Evolutionary conservation across 2,888 invertebrate genomes (phyloP), one percentile per base, ranked within the genome.

Genomic region (Formica aserva): DNA sequence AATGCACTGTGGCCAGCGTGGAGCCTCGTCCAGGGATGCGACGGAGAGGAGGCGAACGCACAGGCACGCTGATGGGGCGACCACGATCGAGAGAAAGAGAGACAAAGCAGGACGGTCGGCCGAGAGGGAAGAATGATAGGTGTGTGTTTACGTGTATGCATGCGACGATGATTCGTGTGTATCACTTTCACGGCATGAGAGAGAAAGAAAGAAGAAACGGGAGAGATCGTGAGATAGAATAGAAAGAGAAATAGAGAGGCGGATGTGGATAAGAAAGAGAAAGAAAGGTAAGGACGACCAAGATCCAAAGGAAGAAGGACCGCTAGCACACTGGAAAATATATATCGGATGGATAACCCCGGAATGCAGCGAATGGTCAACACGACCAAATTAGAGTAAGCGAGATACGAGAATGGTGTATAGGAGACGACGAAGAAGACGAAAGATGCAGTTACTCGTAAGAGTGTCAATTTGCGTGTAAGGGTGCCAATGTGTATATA

Each of bases 311-410:
- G 15, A 22, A 74, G 66, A 57, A 45, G 52, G 66, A 72, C 48
- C 72, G 72, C 52, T 69, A 18, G 52, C 26, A 38, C 29, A 22
- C 32, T 65, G 78, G 65, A 69, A 80, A 69, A 85, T 82, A 65
- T 82, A 65, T 87, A 63, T 45, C 89, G 83, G 86, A 86, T 84
- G 86, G 87, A 85, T 85, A 89, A 86, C 86, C 89, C 88, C 76
- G 83, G 84, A 89, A 85, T 86, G 90, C 22, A 82, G 82, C 83
- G 82, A 32, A n/a, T 62, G 65, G 65, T 29, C 86, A 67, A 32
- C 41, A 26, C 3, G 62, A 76, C 9, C 60, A 22, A 60, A 26
- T 29, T 18, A 26, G 29, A 26, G 62, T 22, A 52, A 57, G 29
- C 48, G 57, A 71, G 60, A 67, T 22, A 3, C 26, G 67, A 29